Conservation (phyloP, 2,113 vertebrate genomes). For the Heterocephalus glaber region DNA sequence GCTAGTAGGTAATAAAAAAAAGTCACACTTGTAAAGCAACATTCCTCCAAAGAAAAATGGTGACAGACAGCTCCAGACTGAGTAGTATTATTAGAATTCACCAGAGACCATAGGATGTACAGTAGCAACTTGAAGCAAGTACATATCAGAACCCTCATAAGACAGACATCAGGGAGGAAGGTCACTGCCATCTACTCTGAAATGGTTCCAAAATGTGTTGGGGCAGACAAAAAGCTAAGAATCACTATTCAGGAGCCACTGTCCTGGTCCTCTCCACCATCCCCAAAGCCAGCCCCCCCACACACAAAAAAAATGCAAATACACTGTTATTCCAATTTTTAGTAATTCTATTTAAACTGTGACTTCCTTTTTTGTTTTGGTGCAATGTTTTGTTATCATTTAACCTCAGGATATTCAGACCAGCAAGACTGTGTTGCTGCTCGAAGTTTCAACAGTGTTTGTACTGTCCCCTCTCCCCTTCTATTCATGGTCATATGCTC, state of each 20-base stretch:
- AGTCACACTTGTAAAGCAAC: neutral
- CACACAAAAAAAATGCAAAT: neutral
- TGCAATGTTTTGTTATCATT: conserved; percentile 85
- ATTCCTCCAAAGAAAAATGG: neutral
- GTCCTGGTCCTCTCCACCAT: neutral
- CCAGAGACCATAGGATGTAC: neutral
- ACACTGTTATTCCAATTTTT: conserved; percentile 55
- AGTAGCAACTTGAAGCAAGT: neutral
- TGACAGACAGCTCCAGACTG: neutral
- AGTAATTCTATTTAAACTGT: conserved; percentile 75
- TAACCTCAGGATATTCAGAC: conserved; percentile 84
- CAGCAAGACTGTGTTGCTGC: conserved; percentile 79
- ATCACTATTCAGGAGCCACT: neutral
- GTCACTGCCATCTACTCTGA: neutral
- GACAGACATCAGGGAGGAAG: neutral
- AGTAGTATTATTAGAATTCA: neutral
- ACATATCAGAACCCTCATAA: neutral
- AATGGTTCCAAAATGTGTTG: neutral
- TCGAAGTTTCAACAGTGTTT: conserved; percentile 74
- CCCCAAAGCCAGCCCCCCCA: neutral
- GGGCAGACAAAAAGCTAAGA: conserved; percentile 5
- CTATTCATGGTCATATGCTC: neutral
- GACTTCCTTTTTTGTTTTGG: conserved; percentile 79
- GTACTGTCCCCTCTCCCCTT: neutral
- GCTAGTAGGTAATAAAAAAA: conserved; percentile 9